Evolutionary conservation across 2,113 vertebrate species (phyloP).

Genomic region (Cheirogaleus medius): DNA sequence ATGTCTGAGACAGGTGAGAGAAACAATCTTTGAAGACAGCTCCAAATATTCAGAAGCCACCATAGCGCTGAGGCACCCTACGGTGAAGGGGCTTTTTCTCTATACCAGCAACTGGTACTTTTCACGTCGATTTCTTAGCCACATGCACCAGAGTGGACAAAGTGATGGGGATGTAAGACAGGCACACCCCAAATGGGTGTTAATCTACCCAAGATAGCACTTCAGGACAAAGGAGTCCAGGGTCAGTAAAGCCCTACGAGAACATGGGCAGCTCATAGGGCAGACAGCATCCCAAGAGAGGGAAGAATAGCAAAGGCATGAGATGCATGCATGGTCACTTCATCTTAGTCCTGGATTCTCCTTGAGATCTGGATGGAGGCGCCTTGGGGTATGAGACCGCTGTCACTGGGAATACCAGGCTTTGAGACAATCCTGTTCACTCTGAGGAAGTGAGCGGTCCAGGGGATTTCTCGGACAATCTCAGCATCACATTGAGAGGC

Average conservation of each 20-base stretch:
- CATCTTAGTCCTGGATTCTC: background rate
- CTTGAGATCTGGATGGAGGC: background rate
- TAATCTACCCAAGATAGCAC: background rate
- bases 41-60: background rate
- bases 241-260: background rate
- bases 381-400: background rate
- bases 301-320: accelerated
- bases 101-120: background rate
- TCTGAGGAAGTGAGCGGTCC: background rate
- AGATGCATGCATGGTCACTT: background rate
- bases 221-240: background rate
- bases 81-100: background rate
- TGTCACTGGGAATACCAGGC: too few relatives aligned
- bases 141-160: background rate
- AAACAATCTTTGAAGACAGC: background rate
- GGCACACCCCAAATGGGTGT: background rate
- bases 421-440: background rate
- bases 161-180: background rate
- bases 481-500: too few relatives aligned
- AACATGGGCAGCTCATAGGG: background rate
- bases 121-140: background rate
- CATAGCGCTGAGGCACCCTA: background rate
- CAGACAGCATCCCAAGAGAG: background rate
- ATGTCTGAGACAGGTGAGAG: background rate
- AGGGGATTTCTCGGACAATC: background rate